Percentiles rank a stretch among this genome's conserved stretches.
phyloP scores from a whole-genome alignment of 2,797 vertebrate species.

The Coregonus ussuriensis region DNA sequence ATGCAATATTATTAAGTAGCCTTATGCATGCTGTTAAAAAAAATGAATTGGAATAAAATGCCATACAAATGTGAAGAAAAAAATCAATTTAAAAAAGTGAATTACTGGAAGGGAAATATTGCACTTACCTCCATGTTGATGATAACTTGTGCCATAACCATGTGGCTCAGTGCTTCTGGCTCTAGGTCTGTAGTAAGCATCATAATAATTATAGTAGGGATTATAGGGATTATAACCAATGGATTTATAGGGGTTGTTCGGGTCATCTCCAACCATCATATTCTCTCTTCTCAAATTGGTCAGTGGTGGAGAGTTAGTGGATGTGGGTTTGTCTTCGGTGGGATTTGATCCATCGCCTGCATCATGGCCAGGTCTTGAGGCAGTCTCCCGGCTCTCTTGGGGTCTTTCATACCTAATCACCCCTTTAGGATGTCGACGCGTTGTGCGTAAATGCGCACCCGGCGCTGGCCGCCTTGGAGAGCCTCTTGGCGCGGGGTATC shows the following conservation, averaged over 20 bases:
- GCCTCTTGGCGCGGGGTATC: slow-evolving; percentile 10
- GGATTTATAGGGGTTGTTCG: slow-evolving; percentile 87
- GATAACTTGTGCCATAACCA: slow-evolving; percentile 86
- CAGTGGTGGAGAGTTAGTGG: slow-evolving; percentile 28
- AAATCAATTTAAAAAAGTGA: not conserved
- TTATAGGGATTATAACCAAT: slow-evolving; percentile 85
- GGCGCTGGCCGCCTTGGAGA: slow-evolving; percentile 47
- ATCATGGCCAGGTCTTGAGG: no score
- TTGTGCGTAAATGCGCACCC: slow-evolving; percentile 68
- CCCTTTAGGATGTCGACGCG: slow-evolving; percentile 44
- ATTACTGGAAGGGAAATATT: not conserved
- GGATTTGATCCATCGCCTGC: not conserved
- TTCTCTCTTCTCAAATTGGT: slow-evolving; percentile 64
- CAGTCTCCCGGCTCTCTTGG: not conserved
- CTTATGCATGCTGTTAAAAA: no score
- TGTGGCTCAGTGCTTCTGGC: slow-evolving; percentile 62
- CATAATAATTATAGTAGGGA: slow-evolving; percentile 90
- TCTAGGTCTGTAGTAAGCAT: slow-evolving; percentile 86
- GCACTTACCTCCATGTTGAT: slow-evolving; percentile 87
- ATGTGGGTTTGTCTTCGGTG: slow-evolving; percentile 8
- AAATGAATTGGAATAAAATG: not conserved
- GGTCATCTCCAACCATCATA: slow-evolving; percentile 86
- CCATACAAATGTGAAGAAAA: not conserved
- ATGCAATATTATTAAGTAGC: not conserved
- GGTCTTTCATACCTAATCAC: slow-evolving; percentile 6